phyloP scores from a whole-genome alignment of 2,888 invertebrate genomes.

The Bhutanitis thaidina region DNA sequence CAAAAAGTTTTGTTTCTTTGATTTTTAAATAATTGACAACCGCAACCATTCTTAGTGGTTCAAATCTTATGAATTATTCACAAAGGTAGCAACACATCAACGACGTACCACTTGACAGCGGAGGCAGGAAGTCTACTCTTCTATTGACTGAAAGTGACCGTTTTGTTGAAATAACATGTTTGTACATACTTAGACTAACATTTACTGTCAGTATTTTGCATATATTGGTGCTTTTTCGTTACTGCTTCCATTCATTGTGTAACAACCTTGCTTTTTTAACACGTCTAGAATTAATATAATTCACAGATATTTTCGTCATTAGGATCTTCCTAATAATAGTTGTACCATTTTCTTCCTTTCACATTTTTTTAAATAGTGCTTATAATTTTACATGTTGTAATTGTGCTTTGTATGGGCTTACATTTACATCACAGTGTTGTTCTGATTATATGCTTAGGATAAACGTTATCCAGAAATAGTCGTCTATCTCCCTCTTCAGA shows the following conservation, averaged over 20 bases:
- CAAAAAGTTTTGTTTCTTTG: not conserved
- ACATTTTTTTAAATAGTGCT: too few relatives aligned
- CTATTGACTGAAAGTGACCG: conserved; percentile 36
- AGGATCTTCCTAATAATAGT: too few relatives aligned
- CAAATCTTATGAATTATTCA: conserved; percentile 35
- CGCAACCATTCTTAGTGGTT: conserved; percentile 26
- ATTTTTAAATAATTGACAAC: conserved; percentile 30
- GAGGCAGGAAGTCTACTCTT: conserved; percentile 49
- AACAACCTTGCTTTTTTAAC: too few relatives aligned
- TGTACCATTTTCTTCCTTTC: too few relatives aligned
- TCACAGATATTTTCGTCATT: too few relatives aligned
- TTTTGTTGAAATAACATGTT: conserved; percentile 30
- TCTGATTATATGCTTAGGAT: too few relatives aligned
- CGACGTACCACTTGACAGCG: conserved; percentile 40
- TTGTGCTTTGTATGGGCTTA: too few relatives aligned
- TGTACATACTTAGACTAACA: conserved; percentile 26
- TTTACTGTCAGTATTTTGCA: conserved; percentile 22
- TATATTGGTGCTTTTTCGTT: not conserved
- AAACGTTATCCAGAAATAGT: conserved; percentile 1
- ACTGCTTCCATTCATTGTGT: not conserved
- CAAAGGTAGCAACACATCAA: conserved; percentile 37
- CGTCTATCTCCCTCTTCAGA: not conserved
- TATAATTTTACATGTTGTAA: too few relatives aligned
- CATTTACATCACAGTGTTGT: too few relatives aligned
- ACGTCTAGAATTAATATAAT: too few relatives aligned